Evolutionary conservation across 2,888 invertebrate genomes (phyloP), one percentile per base, ranked within the genome.

Genomic region (Masnerella sp.): DNA sequence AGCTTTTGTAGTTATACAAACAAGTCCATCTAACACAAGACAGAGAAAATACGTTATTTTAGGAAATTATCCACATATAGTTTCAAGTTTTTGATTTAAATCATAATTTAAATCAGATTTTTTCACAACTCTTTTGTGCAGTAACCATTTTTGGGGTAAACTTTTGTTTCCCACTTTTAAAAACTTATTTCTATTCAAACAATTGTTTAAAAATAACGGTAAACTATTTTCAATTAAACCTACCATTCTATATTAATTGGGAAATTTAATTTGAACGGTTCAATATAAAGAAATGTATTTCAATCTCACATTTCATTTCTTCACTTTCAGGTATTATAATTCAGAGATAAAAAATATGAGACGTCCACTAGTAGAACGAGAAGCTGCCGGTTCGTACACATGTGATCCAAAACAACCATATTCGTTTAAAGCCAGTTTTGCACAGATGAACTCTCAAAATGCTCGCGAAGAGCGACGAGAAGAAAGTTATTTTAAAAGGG

Each of bases 321-420:
- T 30, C n/a, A 30, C 42, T 70, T 38, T 38, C 17, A 84, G 84
- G 47, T 79, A 78, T 52, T 79, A 71, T 20, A 78, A 51, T 25
- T 45, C 49, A 9, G 70, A 70, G 18, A 15, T 62, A 2, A 70
- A 49, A 52, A 18, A 51, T 12, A 40, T 72, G 0, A 81, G 85
- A 30, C 80, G 79, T 64, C 86, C 87, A 3, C 77, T 87, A 56
- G 76, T 77, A 14, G 84, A 86, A 47, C 36, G 56, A 77, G 83
- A 34, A 68, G n/a, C 17, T 9, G 5, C 76, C 52, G 65, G 17
- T 42, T 38, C 51, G 2, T 14, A 52, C 11, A 2, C 42, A 0
- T 0, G 7, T 7, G 17, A 42, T n/a, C 2, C 8, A 0, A 64
- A 64, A n/a, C 38, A 38, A 15, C 0, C 8, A 0, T 32, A 47